Evolutionary conservation across 2,888 invertebrate genomes (phyloP), one percentile per base, ranked within the genome.

Genomic region (Hermaeophaga mercurialis): DNA sequence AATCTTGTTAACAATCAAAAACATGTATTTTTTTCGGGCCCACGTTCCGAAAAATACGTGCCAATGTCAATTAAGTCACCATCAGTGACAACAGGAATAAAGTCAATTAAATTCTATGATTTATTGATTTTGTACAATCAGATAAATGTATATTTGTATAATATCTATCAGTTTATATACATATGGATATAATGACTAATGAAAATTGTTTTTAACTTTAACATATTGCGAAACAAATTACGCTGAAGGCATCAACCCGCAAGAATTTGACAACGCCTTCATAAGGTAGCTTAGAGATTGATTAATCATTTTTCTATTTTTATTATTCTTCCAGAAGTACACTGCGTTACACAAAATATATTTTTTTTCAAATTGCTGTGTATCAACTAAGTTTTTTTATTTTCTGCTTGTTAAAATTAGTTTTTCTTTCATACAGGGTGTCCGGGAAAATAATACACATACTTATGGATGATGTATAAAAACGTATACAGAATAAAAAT

Each of bases 261-360:
- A 39, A 19, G 19, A 39, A 39, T 39, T 39, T n/a, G 19, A 39
- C 39, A 39, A 39, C 39, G 39, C 19, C 39, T 39, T 39, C 39
- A 19, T 22, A n/a, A 39, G 39, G 31, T 31, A 31, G 31, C 11
- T 31, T 28, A 28, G 3, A 31, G 31, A 31, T 31, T 11, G 11
- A 39, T 39, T 22, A 39, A 39, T 39, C 39, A 39, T 11, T 22
- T 15, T 18, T 15, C 7, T 11, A 7, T 22, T 22, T 9, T 31
- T 31, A 12, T 31, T 31, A 9, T 15, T 39, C n/a, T n/a, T n/a
- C n/a, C n/a, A n/a, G n/a, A n/a, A n/a, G n/a, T n/a, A n/a, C n/a
- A n/a, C n/a, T n/a, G n/a, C n/a, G n/a, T n/a, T n/a, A n/a, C n/a
- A n/a, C n/a, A n/a, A n/a, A n/a, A n/a, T n/a, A n/a, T n/a, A n/a